Evolutionary conservation across 2,888 invertebrate genomes (phyloP), one percentile per base, ranked within the genome.

Genomic region (Eurytoma californica): DNA sequence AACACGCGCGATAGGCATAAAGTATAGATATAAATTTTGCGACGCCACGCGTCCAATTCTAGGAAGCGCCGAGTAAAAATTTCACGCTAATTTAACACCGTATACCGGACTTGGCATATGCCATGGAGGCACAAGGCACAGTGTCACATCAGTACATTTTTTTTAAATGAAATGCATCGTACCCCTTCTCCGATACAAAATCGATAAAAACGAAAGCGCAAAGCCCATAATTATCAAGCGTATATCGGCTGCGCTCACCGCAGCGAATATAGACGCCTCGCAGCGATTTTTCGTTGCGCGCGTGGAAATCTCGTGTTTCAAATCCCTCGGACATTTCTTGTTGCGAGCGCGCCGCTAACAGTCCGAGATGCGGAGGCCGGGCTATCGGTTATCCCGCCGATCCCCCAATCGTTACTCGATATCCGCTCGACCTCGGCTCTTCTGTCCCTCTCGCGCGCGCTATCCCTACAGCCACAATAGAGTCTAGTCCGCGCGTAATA

Each of bases 231-330:
- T 20, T 20, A n/a, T 57, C 20, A n/a, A 57, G n/a, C 57, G 20
- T 20, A 57, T 5, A 57, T 18, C 7, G 20, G 20, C n/a, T n/a
- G 12, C 12, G n/a, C 20, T 24, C 24, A 18, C 12, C 9, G 39
- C 39, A 7, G 39, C 12, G n/a, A 20, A 20, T 12, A 9, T 18
- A 18, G 18, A 12, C 20, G 7, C 20, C n/a, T 18, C 7, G 4
- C 20, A 24, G 28, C 7, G 67, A 66, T 66, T 66, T 66, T 58
- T 69, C 69, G 63, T 39, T 39, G 20, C n/a, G 24, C n/a, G 51
- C 63, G 51, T 20, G 39, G 28, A 74, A 67, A 69, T 76, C 69
- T 76, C 76, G 55, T 28, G 18, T 76, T 76, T 76, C 76, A 76
- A 69, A 69, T 61, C 76, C 76, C 30, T 61, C 24, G 69, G 76